phyloP scores from a whole-genome alignment of 2,888 invertebrate species.

The Drosophila longiperda region DNA sequence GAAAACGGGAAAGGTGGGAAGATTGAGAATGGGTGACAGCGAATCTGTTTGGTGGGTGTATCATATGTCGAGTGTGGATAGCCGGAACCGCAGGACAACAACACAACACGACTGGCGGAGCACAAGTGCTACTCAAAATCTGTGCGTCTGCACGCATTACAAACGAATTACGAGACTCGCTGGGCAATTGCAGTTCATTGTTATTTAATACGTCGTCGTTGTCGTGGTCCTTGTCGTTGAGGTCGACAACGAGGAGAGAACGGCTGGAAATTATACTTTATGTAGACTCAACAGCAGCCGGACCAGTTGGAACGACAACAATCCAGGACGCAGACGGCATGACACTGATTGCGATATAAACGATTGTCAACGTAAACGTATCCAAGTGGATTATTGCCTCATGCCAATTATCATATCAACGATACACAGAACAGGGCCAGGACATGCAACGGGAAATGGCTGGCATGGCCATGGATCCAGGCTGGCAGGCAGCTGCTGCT shows the following conservation, averaged over 20 bases:
- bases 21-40: neutral
- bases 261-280: slow-evolving; percentile 77
- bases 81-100: slow-evolving; percentile 37
- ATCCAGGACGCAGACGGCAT: slow-evolving; percentile 63
- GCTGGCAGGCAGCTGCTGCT: slow-evolving; percentile 4
- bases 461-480: slow-evolving; percentile 21
- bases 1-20: slow-evolving; percentile 28
- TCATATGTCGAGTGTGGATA: slow-evolving; percentile 16
- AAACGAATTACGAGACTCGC: slow-evolving; percentile 77
- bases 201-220: slow-evolving; percentile 78
- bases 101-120: slow-evolving; percentile 6
- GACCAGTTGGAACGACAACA: slow-evolving; percentile 34
- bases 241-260: slow-evolving; percentile 40
- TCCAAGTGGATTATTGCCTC: slow-evolving; percentile 82
- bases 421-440: slow-evolving; percentile 63
- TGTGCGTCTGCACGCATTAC: slow-evolving; percentile 81
- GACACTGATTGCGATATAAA: slow-evolving; percentile 82
- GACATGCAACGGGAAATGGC: slow-evolving; percentile 51
- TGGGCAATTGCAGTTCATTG: slow-evolving; percentile 82
- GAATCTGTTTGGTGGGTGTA: slow-evolving; percentile 3
- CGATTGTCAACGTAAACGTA: slow-evolving; percentile 82
- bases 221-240: slow-evolving; percentile 48
- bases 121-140: slow-evolving; percentile 72
- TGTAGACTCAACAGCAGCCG: slow-evolving; percentile 57
- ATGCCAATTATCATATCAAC: slow-evolving; percentile 82